Evolutionary conservation across 2,797 vertebrate species (phyloP).

Genomic region (Lepus townsendii): DNA sequence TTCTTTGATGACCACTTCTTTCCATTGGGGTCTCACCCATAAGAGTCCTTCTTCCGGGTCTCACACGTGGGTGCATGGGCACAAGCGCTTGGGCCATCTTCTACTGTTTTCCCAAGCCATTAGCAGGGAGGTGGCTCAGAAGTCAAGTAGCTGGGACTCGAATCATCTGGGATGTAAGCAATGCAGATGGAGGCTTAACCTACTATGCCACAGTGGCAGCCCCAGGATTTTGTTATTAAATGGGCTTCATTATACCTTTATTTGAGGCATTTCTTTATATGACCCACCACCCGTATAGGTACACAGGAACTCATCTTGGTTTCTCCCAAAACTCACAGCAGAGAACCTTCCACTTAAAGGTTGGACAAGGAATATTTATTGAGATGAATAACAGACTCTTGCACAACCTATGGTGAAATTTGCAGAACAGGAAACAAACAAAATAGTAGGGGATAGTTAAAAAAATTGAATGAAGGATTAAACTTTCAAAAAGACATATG

Average conservation of each 20-base stretch:
- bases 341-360: not conserved
- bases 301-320: not conserved
- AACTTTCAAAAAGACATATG: not conserved
- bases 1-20: too few species aligned
- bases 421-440: not conserved
- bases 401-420: not conserved
- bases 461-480: not conserved
- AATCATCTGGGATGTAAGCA: too few species aligned
- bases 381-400: not conserved
- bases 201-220: too few species aligned
- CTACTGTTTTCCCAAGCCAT: too few species aligned
- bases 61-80: too few species aligned
- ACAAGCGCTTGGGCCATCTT: too few species aligned
- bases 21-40: too few species aligned
- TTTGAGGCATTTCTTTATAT: constrained; percentile 12
- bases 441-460: not conserved
- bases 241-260: not conserved
- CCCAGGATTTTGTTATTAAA: not conserved
- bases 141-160: too few species aligned
- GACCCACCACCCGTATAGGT: too few species aligned
- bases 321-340: not conserved
- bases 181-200: too few species aligned
- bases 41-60: too few species aligned
- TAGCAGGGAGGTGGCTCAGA: too few species aligned
- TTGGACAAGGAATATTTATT: constrained; percentile 21